phyloP scores from a whole-genome alignment of 2,797 vertebrate genomes.

The Tinamus major region DNA sequence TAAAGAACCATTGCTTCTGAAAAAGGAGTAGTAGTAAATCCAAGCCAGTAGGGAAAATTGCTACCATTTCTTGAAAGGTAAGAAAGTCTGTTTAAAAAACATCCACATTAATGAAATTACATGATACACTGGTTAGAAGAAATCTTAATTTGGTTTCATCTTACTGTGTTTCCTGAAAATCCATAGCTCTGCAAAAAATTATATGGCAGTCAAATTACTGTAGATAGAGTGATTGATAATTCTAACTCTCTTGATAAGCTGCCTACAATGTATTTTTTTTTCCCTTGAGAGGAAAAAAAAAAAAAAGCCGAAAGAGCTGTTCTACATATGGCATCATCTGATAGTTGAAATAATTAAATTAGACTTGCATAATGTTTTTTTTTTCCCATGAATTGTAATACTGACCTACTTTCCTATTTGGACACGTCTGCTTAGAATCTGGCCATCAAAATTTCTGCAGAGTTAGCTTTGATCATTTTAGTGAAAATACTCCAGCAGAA shows the following conservation, averaged over 20 bases:
- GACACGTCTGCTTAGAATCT: background rate
- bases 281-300: background rate
- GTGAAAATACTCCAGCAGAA: background rate
- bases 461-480: background rate
- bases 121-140: background rate
- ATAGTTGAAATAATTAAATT: background rate
- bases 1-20: background rate
- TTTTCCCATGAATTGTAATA: background rate
- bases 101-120: background rate
- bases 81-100: background rate
- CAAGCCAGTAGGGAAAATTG: background rate
- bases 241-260: background rate
- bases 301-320: fast-evolving
- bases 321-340: background rate
- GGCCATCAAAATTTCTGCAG: background rate
- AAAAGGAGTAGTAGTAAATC: background rate
- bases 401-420: background rate
- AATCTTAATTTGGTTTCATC: background rate
- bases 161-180: background rate
- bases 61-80: background rate
- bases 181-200: background rate
- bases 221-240: background rate
- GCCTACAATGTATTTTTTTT: background rate
- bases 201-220: background rate
- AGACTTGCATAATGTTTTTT: background rate